Evolutionary conservation across 1,140 invertebrate genomes (phyloP).

Genomic region (Nebria ingens): DNA sequence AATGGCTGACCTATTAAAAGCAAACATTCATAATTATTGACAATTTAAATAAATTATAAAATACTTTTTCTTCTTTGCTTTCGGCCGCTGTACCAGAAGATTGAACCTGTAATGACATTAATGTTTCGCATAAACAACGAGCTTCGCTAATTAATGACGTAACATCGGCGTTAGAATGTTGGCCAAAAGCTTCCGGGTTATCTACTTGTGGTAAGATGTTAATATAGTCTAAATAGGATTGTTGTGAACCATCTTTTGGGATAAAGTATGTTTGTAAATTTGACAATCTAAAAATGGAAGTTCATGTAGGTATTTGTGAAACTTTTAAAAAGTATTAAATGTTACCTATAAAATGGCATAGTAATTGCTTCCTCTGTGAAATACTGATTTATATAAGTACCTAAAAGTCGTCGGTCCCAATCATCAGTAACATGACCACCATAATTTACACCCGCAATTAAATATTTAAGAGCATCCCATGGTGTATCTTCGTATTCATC

Average conservation of each 20-base stretch:
- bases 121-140: slow-evolving; percentile 63
- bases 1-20: slow-evolving; percentile 47
- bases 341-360: slow-evolving; percentile 53
- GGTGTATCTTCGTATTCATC: slow-evolving; percentile 77
- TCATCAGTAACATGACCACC: slow-evolving; percentile 92
- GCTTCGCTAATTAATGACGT: slow-evolving; percentile 71
- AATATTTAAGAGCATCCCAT: slow-evolving; percentile 82
- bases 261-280: slow-evolving; percentile 63
- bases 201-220: slow-evolving; percentile 62
- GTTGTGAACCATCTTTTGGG: slow-evolving; percentile 67
- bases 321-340: slow-evolving; percentile 9
- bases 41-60: neutral
- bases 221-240: slow-evolving; percentile 69
- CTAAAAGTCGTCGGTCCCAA: slow-evolving; percentile 75
- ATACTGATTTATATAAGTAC: slow-evolving; percentile 71
- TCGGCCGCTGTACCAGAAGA: slow-evolving; percentile 39
- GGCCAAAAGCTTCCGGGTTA: slow-evolving; percentile 74
- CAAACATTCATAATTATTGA: slow-evolving; percentile 10
- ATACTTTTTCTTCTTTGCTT: slow-evolving; percentile 59
- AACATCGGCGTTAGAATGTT: slow-evolving; percentile 87
- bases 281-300: slow-evolving; percentile 36
- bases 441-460: slow-evolving; percentile 89
- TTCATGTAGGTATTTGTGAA: neutral
- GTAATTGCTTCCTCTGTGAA: slow-evolving; percentile 60
- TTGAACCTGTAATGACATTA: slow-evolving; percentile 69